Base-by-base conservation (phyloP, 2,113 vertebrate species). In the Mus spicilegus region DNA sequence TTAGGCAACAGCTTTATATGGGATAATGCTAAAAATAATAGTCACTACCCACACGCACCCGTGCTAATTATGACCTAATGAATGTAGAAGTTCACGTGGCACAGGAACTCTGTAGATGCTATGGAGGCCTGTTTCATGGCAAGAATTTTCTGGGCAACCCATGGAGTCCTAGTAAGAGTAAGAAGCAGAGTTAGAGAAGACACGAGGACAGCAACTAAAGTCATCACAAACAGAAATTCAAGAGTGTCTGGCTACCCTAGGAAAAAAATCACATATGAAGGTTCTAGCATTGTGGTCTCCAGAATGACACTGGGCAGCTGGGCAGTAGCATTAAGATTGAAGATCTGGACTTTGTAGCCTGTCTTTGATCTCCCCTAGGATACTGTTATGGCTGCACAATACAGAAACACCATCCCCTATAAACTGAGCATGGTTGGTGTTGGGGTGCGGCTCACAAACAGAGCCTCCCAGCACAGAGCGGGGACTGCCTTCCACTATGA, bases 331-430 rank as follows among this genome's bases (percentile, higher is more conserved):
- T 61, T n/a, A 84, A 63, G 56, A 42, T 9, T 61, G 58, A 63
- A 42, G 81, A 42, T 28, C 58, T 84, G 81, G n/a, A 63, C 81
- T 63, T 61, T 63, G n/a, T 22, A 84, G 81, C 77, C 0, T 92
- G 77, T 96, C 65, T 26, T n/a, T 96, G 99, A 99, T 90, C 99
- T 99, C 96, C 99, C 99, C 4, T 99, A 99, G 99, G 99, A 99
- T 93, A 99, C 98, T 26, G 99, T 99, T 14, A 99, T 99, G 17
- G 99, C 99, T 33, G 99, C 99, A 0, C 99, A 0, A 99, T 99
- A 99, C 99, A 99, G 98, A 99, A 99, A 58, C 99, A 99, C 82
- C 99, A 1, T 99, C 99, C 65, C 99, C 99, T 13, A 99, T 99
- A 99, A 99, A 99, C 97, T 99, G 3, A 99, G 98, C 3, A 99